These are phyloP conservation scores for Lepus oiostolus DNA, from an alignment of 2,797 vertebrate species.

Conservation along the genomic window DNA sequence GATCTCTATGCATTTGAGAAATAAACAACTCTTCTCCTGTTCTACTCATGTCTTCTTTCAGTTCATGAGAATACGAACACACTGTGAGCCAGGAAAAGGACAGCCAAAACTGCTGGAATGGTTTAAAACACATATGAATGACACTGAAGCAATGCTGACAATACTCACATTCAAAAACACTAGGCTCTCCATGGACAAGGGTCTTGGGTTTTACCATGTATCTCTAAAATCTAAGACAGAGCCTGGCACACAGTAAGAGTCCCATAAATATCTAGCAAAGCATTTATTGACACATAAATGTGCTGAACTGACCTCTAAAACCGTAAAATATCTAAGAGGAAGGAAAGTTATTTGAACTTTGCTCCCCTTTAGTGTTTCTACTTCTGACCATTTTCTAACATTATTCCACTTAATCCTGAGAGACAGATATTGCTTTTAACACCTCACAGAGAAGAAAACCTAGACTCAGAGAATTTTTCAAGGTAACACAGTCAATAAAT, in stretches of 20 bases:
- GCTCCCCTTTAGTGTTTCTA: background rate
- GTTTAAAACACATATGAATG: background rate
- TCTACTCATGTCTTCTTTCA: slow-evolving; percentile 34
- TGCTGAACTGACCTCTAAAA: background rate
- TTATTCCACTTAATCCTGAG: background rate
- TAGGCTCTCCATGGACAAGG: background rate
- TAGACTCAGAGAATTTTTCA: background rate
- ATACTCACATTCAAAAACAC: background rate
- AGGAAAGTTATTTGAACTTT: background rate
- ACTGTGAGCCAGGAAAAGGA: background rate
- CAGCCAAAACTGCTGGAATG: background rate
- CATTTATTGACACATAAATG: background rate
- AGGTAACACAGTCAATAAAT: background rate
- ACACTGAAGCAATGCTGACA: background rate
- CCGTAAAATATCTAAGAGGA: background rate
- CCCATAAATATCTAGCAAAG: background rate
- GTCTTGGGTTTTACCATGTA: background rate
- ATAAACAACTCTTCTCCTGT: slow-evolving; percentile 23
- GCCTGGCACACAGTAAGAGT: background rate
- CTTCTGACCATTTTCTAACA: background rate
- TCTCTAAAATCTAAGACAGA: background rate
- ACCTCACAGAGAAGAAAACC: background rate
- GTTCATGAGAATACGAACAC: background rate
- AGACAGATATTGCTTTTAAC: background rate
- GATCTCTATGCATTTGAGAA: slow-evolving; percentile 46